phyloP scores from a whole-genome alignment of 2,888 invertebrate species.

The Diaprepes abbreviatus region DNA sequence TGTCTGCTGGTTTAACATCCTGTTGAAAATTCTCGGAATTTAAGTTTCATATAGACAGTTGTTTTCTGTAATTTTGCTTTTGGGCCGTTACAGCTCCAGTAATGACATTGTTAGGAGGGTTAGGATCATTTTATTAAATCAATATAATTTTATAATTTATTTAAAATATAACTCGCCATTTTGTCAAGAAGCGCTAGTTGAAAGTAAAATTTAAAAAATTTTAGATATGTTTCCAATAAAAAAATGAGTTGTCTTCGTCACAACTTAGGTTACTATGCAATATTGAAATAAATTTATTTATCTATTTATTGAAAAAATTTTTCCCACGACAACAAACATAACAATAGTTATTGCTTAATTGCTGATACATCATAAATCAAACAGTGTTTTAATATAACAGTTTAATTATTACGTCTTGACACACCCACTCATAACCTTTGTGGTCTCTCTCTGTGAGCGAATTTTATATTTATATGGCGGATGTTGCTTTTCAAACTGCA shows the following conservation, averaged over 20 bases:
- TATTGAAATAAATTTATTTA: neutral
- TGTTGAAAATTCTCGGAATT: no score
- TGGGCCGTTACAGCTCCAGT: no score
- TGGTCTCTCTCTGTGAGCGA: constrained; percentile 14
- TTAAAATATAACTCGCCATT: constrained; percentile 2
- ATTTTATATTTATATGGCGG: constrained; percentile 15
- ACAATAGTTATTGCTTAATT: constrained; percentile 22
- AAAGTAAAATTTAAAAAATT: no score
- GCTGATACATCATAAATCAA: constrained; percentile 24
- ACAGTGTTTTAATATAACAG: constrained; percentile 16
- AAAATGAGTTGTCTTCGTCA: no score
- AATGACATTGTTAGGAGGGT: no score
- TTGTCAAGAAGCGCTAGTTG: neutral
- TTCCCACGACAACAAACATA: neutral
- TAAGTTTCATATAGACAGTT: no score
- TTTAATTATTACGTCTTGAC: constrained; percentile 25
- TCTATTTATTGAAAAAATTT: neutral
- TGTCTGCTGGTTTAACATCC: no score
- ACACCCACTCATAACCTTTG: constrained; percentile 28
- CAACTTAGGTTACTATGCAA: no score
- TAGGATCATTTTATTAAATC: no score
- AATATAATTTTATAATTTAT: no score
- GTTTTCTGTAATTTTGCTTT: no score
- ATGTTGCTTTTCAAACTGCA: constrained; percentile 12
- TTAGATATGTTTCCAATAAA: no score